A percentile compares a stretch with the other conserved stretches of the same genome.
Evolutionary conservation across 2,113 vertebrate genomes (phyloP).

Genomic region (Mormyrus lacerda): DNA sequence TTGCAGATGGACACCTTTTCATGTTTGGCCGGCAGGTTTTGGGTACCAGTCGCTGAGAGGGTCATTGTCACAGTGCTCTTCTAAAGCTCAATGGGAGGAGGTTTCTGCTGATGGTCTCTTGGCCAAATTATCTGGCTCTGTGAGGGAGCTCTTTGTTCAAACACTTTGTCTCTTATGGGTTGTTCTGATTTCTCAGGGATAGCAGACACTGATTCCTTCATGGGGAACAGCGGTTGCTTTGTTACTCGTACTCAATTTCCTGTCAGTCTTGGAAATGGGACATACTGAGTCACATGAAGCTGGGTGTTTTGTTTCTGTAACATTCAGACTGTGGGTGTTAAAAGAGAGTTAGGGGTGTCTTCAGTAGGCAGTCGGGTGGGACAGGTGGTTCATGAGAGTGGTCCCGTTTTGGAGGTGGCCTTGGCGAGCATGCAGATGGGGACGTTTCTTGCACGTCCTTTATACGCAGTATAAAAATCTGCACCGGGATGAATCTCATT

Average conservation of each 20-base stretch:
- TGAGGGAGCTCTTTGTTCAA: constrained; percentile 40
- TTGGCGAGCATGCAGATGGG: background rate
- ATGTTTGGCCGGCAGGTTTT: background rate
- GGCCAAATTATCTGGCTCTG: constrained; percentile 21
- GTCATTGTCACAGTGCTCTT: background rate
- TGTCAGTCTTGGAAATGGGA: constrained; percentile 58
- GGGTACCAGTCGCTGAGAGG: background rate
- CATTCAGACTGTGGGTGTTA: constrained; percentile 17
- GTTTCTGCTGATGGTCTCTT: constrained; percentile 44
- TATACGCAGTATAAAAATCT: constrained; percentile 20
- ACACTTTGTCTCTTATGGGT: constrained; percentile 50
- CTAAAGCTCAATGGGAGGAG: constrained; percentile 27
- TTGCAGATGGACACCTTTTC: background rate
- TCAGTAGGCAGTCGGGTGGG: background rate
- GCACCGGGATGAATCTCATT: constrained; percentile 20
- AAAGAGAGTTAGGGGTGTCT: constrained; percentile 28
- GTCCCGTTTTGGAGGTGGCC: background rate
- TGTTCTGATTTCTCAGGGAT: constrained; percentile 62
- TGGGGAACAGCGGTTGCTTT: constrained; percentile 31
- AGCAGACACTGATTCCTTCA: constrained; percentile 50
- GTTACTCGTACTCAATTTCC: constrained; percentile 57
- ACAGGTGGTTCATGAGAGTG: background rate
- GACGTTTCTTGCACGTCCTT: background rate
- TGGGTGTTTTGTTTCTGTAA: constrained; percentile 1
- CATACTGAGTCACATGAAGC: constrained; percentile 23